phyloP scores from a whole-genome alignment of 2,888 invertebrate species.

The Dicranocentrus wangi region DNA sequence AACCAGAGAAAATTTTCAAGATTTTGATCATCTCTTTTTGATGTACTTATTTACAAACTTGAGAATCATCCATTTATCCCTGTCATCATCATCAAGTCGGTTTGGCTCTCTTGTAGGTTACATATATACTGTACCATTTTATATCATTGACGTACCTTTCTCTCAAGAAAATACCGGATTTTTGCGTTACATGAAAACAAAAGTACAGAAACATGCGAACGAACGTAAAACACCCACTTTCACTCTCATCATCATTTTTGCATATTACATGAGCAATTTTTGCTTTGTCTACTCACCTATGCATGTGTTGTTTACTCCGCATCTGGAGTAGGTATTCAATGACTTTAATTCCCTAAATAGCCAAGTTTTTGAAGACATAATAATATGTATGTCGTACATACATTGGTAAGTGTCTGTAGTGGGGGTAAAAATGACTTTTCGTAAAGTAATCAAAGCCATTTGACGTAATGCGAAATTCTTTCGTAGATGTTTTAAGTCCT shows the following conservation, averaged over 20 bases:
- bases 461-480: not conserved
- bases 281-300: not conserved
- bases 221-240: too few relatives aligned
- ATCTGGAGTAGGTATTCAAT: too few relatives aligned
- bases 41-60: not conserved
- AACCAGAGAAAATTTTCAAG: not conserved
- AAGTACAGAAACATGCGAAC: too few relatives aligned
- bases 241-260: constrained; percentile 8
- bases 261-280: constrained; percentile 20
- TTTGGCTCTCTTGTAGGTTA: not conserved
- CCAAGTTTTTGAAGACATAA: not conserved
- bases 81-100: constrained; percentile 18
- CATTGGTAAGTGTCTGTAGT: not conserved
- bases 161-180: not conserved
- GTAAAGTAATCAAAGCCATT: not conserved
- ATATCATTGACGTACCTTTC: not conserved
- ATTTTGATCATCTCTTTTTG: not conserved
- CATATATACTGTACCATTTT: not conserved
- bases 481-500: not conserved
- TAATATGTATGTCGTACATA: not conserved
- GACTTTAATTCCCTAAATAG: constrained; percentile 32
- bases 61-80: constrained; percentile 8
- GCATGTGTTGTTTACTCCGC: too few relatives aligned
- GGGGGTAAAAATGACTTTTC: too few relatives aligned
- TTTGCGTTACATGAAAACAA: not conserved